Evolutionary conservation across 2,888 invertebrate genomes (phyloP), one percentile per base, ranked within the genome.

Genomic region (Drosophila demipolita): DNA sequence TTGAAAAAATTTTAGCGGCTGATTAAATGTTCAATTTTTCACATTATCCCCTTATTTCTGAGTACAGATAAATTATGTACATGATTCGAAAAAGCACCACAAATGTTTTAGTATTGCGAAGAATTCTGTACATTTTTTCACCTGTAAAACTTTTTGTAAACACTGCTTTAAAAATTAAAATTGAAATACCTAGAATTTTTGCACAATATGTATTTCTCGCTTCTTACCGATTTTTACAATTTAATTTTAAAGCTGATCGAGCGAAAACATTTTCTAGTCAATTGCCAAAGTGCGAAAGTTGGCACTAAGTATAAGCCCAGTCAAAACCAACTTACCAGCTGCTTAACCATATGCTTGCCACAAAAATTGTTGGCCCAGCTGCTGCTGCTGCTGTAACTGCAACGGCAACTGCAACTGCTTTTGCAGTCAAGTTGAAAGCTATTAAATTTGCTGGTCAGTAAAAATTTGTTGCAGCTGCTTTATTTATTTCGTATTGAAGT

Each of bases 401-500:
- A 2, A 17, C 45, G 29, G 65, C 57, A 2, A 17, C 45, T 40
- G 65, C 57, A 12, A 26, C 69, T 55, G 57, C 61, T 59, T 59
- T 45, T 82, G 80, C 83, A 83, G 75, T 76, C 79, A 67, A 79
- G 76, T 80, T 74, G 73, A 74, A 83, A 81, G 73, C 84, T 75
- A 83, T 87, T 86, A 79, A 83, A 86, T 79, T 74, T 67, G 62
- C 68, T 63, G 65, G 42, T 52, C 78, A 62, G 66, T 69, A 70
- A 50, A 76, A 78, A 82, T 78, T 80, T 78, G 65, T 67, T 79
- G 87, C 64, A 79, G 71, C 72, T 69, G 83, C 74, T 73, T 78
- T 83, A 81, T 75, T 77, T 89, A 75, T 65, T 74, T 73, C 70
- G 66, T 77, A 87, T 83, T 83, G 87, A 86, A 85, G 79, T 87